Percentiles rank a stretch among this genome's conserved stretches.
phyloP scores from a whole-genome alignment of 2,888 invertebrate genomes.

The Drepana falcataria region DNA sequence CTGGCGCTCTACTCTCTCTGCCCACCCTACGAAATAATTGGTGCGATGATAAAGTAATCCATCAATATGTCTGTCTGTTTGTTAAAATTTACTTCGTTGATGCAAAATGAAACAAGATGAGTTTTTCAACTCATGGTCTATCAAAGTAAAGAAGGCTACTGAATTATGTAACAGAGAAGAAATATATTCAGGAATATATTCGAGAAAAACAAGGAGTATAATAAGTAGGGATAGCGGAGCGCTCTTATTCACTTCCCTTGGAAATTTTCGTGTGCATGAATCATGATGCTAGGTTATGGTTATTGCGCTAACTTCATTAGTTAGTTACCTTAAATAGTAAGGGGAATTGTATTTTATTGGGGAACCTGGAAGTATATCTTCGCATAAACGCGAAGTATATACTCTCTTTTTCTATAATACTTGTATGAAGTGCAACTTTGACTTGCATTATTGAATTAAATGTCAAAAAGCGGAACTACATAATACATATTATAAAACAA shows the following conservation, averaged over 20 bases:
- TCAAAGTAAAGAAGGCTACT: conserved; percentile 23
- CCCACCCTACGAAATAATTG: too few relatives aligned
- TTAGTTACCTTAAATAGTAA: too few relatives aligned
- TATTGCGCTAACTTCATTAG: not conserved
- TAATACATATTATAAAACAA: too few relatives aligned
- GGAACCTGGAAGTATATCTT: too few relatives aligned
- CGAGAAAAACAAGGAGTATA: conserved; percentile 25
- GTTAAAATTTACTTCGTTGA: conserved; percentile 1
- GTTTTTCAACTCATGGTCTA: not conserved
- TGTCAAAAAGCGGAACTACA: too few relatives aligned
- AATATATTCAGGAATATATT: conserved; percentile 33
- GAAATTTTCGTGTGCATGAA: conserved; percentile 17
- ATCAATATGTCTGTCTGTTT: not conserved
- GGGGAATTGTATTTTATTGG: too few relatives aligned
- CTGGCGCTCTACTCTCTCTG: too few relatives aligned
- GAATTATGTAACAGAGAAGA: conserved; percentile 37
- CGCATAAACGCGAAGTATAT: too few relatives aligned
- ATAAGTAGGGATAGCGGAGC: conserved; percentile 18
- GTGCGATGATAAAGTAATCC: too few relatives aligned
- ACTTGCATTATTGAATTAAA: too few relatives aligned
- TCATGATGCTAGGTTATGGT: not conserved
- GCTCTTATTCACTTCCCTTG: conserved; percentile 22
- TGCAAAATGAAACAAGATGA: conserved; percentile 10
- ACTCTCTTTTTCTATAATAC: too few relatives aligned
- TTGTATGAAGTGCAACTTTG: too few relatives aligned